Evolutionary conservation across 2,113 vertebrate genomes (phyloP), one percentile per base, ranked within the genome.

Genomic region (Girardinichthys multiradiatus): DNA sequence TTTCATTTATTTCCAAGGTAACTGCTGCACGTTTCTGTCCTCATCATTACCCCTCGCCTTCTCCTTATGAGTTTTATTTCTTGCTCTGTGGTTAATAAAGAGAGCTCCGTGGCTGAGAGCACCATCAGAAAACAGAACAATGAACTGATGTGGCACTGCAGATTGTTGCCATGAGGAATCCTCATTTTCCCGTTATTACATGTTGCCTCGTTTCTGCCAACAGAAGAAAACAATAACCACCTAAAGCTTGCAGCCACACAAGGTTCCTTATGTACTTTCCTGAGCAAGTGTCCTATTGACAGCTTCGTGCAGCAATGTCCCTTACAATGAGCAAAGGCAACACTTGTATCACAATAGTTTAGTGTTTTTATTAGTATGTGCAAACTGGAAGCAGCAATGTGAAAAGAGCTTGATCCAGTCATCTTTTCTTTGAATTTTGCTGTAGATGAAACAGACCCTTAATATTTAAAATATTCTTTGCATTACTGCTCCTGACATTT

Each of bases 151-250:
- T 1, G 12, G 64, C 7, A 54, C 28, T 58, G 42, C 69, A 1
- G 30, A 64, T 72, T 26, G 45, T n/a, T 65, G 26, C 64, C 61
- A 19, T 13, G 4, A 74, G 59, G 67, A 79, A 72, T 70, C 68
- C 33, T 68, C 42, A 62, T 74, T 57, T 77, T 62, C n/a, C 48
- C 48, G n/a, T 72, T 77, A 64, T 71, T 77, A 77, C 67, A 72
- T 45, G 57, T 39, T 2, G 17, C 19, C 57, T 74, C 57, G 42
- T 74, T 69, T 57, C 24, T 12, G 7, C 58, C 29, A 28, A 70
- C 69, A 65, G 39, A 13, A 51, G 67, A 70, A 64, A 75, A 68
- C 63, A 72, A 72, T 21, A 73, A 61, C 5, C 64, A 42, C 69
- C 42, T n/a, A 29, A 6, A 14, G 6, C 64, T 62, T 62, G 51